A percentile compares a stretch with the other conserved stretches of the same genome.
Conservation (phyloP, 2,113 vertebrate genomes). For the Sander vitreus region DNA sequence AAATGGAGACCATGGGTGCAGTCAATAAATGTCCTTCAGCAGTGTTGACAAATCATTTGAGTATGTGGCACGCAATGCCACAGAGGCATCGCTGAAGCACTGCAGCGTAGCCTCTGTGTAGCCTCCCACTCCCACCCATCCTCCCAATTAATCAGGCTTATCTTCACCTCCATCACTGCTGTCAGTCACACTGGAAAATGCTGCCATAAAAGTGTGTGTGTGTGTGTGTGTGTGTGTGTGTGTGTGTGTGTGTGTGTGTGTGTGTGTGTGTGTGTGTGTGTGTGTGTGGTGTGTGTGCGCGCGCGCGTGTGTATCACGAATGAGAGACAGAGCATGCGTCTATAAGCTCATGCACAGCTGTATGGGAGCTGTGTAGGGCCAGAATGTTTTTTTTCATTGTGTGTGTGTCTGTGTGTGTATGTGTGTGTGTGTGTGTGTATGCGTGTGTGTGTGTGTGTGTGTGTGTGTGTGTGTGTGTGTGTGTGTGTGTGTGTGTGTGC, state of each 20-base stretch:
- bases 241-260: neutral
- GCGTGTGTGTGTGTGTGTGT: neutral
- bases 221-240: slow-evolving; percentile 12
- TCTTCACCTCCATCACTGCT: slow-evolving; percentile 68
- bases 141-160: slow-evolving; percentile 75
- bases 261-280: slow-evolving; percentile 5
- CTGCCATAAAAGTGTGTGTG: slow-evolving; percentile 24
- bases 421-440: slow-evolving; percentile 10
- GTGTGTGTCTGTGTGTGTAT: too few species aligned
- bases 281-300: too few species aligned
- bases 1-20: slow-evolving; percentile 51
- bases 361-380: slow-evolving; percentile 25
- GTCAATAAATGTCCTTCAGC: slow-evolving; percentile 61
- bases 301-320: neutral
- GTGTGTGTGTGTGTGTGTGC: slow-evolving; percentile 21
- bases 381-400: neutral
- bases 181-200: slow-evolving; percentile 64
- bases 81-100: slow-evolving; percentile 48
- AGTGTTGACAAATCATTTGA: slow-evolving; percentile 68
- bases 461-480: neutral
- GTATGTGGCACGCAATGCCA: slow-evolving; percentile 54
- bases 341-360: slow-evolving; percentile 33
- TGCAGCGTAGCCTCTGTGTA: slow-evolving; percentile 57
- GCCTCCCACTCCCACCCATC: slow-evolving; percentile 61
- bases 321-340: neutral